Evolutionary conservation across 2,113 vertebrate genomes (phyloP).

Genomic region (Chauna torquata): DNA sequence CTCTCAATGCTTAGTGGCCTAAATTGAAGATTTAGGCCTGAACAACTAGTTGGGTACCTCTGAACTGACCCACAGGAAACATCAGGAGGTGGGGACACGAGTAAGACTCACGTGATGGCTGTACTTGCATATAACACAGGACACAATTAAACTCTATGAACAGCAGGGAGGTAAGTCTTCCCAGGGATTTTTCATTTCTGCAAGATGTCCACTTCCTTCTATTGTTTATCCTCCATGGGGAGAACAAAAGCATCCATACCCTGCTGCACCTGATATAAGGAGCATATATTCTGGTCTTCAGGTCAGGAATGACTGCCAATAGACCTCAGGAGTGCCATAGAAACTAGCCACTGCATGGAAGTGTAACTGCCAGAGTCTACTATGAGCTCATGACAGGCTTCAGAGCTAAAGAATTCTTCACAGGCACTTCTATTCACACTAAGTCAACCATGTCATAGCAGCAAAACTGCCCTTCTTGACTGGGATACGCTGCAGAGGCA

Average conservation of each 20-base stretch:
- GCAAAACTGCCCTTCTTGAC: background rate
- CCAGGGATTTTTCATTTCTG: background rate
- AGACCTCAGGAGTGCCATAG: background rate
- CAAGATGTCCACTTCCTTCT: background rate
- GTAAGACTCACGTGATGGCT: fast-evolving
- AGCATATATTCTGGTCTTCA: background rate
- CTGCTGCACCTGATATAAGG: background rate
- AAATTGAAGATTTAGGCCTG: background rate
- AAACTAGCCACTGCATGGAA: background rate
- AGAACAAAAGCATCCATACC: background rate
- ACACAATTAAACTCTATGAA: background rate
- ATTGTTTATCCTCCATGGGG: background rate
- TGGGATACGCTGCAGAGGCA: background rate
- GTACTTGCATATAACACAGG: fast-evolving
- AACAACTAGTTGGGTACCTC: background rate
- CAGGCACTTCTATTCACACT: background rate
- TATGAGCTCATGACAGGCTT: background rate
- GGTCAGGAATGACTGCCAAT: background rate
- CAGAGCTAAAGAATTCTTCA: background rate
- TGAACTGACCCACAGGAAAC: background rate
- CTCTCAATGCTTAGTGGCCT: background rate
- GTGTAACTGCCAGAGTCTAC: background rate
- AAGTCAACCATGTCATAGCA: background rate
- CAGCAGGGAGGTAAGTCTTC: background rate
- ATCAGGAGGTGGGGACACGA: background rate